Conservation (phyloP, 1,140 invertebrate genomes). For the Uloborus diversus region DNA sequence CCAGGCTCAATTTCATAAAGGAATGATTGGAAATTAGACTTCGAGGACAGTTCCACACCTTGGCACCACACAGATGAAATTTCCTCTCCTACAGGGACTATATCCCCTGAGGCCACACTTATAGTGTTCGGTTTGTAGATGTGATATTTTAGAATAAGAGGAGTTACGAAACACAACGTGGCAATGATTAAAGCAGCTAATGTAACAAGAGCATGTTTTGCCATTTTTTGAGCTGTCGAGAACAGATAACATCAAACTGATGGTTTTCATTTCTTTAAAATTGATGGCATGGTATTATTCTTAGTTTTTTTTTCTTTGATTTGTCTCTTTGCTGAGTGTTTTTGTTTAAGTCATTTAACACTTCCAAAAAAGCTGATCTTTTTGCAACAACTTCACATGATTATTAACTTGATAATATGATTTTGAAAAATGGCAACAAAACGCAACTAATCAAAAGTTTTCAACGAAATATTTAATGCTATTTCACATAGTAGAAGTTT, state of each 20-base stretch:
- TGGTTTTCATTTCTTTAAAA: neutral
- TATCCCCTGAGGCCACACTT: conserved; percentile 10
- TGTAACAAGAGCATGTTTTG: neutral
- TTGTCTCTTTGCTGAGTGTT: no score
- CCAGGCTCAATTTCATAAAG: neutral
- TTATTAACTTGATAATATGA: no score
- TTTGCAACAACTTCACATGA: no score
- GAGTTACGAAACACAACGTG: conserved; percentile 15
- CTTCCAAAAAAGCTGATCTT: no score
- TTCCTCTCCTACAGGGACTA: neutral
- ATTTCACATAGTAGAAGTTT: no score
- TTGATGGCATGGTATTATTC: neutral
- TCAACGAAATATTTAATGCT: no score
- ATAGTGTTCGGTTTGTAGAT: conserved; percentile 16
- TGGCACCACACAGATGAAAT: conserved; percentile 44
- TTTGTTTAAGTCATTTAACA: no score
- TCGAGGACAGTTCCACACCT: conserved; percentile 1
- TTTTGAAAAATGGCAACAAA: no score
- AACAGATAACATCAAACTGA: no score
- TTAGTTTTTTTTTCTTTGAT: no score
- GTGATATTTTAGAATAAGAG: conserved; percentile 28
- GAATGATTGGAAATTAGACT: conserved; percentile 24
- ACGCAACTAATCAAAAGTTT: no score
- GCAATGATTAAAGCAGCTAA: conserved; percentile 4
- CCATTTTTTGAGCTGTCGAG: neutral